These are phyloP conservation scores for Pituophis catenifer DNA, from an alignment of 2,113 vertebrate species.

Conservation along the genomic window DNA sequence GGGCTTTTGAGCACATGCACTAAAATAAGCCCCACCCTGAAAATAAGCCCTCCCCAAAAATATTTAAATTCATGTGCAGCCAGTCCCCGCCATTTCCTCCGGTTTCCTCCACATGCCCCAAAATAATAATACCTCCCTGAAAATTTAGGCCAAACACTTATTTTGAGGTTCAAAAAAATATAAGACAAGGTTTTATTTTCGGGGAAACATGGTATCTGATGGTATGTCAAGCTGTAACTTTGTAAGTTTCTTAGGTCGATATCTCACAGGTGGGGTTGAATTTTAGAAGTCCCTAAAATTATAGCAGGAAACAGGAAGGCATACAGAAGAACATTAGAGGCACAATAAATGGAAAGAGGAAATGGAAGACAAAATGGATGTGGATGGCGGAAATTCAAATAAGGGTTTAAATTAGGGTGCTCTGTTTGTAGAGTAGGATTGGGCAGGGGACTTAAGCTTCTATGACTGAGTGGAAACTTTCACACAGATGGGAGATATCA, in stretches of 20 bases:
- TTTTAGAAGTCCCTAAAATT: neutral
- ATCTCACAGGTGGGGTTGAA: neutral
- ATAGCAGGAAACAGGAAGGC: neutral
- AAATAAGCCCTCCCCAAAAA: too few species aligned
- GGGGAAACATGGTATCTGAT: neutral
- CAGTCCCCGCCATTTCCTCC: too few species aligned
- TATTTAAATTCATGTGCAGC: too few species aligned
- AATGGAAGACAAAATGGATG: neutral
- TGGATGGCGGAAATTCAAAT: neutral
- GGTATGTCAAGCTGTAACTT: neutral
- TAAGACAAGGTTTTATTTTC: too few species aligned
- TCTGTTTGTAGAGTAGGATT: neutral
- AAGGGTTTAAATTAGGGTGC: neutral
- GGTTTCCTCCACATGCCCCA: too few species aligned
- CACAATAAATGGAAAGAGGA: neutral
- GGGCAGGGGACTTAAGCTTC: neutral
- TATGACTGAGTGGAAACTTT: neutral
- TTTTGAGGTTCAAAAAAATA: too few species aligned
- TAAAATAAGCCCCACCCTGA: too few species aligned
- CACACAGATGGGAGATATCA: neutral
- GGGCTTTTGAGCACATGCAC: too few species aligned
- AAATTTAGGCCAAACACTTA: too few species aligned
- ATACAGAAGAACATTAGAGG: neutral
- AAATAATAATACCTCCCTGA: too few species aligned
- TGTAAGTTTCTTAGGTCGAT: neutral